Percentiles rank a stretch among this genome's conserved stretches.
phyloP scores from a whole-genome alignment of 2,113 vertebrate species.

The Suricata suricatta region DNA sequence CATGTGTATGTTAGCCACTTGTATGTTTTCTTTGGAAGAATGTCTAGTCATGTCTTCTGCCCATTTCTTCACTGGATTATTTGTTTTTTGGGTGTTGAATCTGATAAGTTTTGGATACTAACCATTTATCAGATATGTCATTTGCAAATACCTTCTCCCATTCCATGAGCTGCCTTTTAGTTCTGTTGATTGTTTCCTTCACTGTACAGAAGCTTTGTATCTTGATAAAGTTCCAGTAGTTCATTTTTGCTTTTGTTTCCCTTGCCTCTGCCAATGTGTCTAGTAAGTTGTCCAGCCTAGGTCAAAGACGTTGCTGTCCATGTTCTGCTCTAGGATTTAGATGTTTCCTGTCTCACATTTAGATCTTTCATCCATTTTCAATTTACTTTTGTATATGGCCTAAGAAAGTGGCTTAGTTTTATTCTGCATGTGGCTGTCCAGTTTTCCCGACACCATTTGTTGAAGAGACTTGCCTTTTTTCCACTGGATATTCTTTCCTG shows the following conservation, averaged over 20 bases:
- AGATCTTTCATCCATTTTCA: background rate
- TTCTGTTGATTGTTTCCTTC: background rate
- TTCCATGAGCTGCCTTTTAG: background rate
- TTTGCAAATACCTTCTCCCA: background rate
- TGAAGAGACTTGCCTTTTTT: background rate
- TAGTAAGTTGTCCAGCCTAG: background rate
- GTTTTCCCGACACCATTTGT: background rate
- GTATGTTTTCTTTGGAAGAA: background rate
- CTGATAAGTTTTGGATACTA: background rate
- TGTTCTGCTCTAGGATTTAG: background rate
- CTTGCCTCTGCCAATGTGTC: background rate
- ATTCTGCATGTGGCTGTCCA: background rate
- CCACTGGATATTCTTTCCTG: background rate
- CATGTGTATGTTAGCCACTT: background rate
- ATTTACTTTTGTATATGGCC: background rate
- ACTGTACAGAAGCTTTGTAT: background rate
- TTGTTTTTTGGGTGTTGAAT: background rate
- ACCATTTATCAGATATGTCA: background rate
- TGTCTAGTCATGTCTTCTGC: background rate
- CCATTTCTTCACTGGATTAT: background rate
- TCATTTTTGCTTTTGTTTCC: background rate
- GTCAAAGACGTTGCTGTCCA: background rate
- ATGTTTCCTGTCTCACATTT: background rate
- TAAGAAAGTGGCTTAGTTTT: background rate
- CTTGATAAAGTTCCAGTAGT: background rate